These are phyloP conservation scores for Eupithecia abbreviata DNA, from an alignment of 2,888 invertebrate genomes.

Conservation along the genomic window DNA sequence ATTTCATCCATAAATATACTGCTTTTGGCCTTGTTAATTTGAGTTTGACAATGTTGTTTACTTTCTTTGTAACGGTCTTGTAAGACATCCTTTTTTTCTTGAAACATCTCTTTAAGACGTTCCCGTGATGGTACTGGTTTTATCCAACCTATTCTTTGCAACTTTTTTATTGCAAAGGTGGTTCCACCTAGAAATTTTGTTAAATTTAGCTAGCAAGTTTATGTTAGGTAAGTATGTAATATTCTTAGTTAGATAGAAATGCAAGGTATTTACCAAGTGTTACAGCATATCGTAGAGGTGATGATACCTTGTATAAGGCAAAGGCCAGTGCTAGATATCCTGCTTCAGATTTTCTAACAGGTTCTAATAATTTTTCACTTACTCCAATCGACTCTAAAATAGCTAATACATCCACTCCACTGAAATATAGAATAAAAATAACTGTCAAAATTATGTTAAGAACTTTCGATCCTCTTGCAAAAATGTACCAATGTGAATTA, in stretches of 20 bases:
- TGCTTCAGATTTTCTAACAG: constrained; percentile 90
- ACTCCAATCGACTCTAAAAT: constrained; percentile 90
- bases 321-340: constrained; percentile 96
- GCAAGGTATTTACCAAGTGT: constrained; percentile 87
- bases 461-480: neutral
- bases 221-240: neutral
- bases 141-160: constrained; percentile 91
- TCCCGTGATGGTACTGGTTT: constrained; percentile 90
- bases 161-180: constrained; percentile 91
- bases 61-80: constrained; percentile 85
- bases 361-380: constrained; percentile 90
- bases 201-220: constrained; percentile 6
- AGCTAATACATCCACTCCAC: constrained; percentile 95
- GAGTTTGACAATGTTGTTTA: constrained; percentile 72
- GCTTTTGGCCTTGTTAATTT: constrained; percentile 71
- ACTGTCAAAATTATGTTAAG: neutral
- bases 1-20: constrained; percentile 81
- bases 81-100: constrained; percentile 84
- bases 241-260: neutral
- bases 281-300: constrained; percentile 95
- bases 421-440: constrained; percentile 63
- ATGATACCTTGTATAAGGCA: constrained; percentile 96
- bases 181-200: constrained; percentile 87
- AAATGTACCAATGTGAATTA: constrained; percentile 31
- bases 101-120: constrained; percentile 85